Evolutionary conservation across 2,888 invertebrate species (phyloP).

Genomic region (Metallyticus violacea): DNA sequence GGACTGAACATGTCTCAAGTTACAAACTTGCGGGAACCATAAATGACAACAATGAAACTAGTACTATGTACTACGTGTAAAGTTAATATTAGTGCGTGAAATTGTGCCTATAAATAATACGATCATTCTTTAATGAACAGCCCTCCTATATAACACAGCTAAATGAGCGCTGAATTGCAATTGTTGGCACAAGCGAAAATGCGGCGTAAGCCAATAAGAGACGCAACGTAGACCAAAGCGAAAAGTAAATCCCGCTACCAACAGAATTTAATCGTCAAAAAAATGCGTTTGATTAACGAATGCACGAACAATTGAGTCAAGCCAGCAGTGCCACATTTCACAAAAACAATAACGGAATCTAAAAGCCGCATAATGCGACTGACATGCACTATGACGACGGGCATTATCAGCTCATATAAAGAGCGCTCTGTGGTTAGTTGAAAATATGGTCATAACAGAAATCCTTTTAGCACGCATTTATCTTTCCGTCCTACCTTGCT

Average conservation of each 20-base stretch:
- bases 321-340: background rate
- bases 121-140: too few species aligned
- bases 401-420: background rate
- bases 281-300: background rate
- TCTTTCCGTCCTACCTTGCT: background rate
- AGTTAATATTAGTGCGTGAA: too few species aligned
- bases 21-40: too few species aligned
- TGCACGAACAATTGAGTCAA: background rate
- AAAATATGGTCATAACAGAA: background rate
- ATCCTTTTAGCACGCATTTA: background rate
- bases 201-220: background rate
- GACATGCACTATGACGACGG: background rate
- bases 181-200: background rate
- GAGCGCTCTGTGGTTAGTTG: background rate
- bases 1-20: too few species aligned
- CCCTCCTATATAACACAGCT: too few species aligned
- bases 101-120: too few species aligned
- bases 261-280: background rate
- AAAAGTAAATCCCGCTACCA: background rate
- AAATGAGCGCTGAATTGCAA: too few species aligned
- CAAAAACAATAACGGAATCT: background rate
- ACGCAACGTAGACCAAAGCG: background rate
- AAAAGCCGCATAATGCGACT: background rate
- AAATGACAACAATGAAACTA: too few species aligned
- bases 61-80: too few species aligned